Conservation (phyloP, 1,140 invertebrate genomes). For the Drosophila pseudoananassae region DNA sequence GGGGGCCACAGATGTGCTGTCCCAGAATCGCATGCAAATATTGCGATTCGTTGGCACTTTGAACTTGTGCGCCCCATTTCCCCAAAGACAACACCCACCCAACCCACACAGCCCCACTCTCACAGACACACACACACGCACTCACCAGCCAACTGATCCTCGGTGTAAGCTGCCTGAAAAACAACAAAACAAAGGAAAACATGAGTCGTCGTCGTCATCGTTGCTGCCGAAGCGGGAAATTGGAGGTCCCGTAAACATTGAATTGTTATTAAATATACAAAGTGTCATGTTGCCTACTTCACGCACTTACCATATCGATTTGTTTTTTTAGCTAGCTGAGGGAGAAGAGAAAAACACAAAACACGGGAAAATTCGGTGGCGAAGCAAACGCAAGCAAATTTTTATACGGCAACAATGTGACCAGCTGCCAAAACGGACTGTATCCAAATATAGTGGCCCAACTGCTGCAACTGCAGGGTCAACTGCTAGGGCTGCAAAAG, state of each 20-base stretch:
- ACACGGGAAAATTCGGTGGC: slow-evolving; percentile 59
- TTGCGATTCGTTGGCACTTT: slow-evolving; percentile 56
- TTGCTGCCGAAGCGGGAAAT: neutral
- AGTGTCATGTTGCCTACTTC: neutral
- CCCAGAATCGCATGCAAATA: slow-evolving; percentile 54
- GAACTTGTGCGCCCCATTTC: slow-evolving; percentile 47
- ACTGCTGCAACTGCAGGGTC: too few relatives aligned
- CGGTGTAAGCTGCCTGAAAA: slow-evolving; percentile 92
- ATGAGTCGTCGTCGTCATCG: slow-evolving; percentile 2
- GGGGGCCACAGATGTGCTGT: slow-evolving; percentile 8
- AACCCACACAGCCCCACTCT: slow-evolving; percentile 30
- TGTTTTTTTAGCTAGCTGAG: slow-evolving; percentile 40
- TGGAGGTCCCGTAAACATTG: neutral
- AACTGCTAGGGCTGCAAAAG: neutral
- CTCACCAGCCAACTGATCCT: slow-evolving; percentile 96
- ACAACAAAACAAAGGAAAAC: slow-evolving; percentile 16
- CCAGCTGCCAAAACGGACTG: neutral
- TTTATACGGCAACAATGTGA: slow-evolving; percentile 22
- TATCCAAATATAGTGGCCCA: neutral
- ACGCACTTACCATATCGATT: slow-evolving; percentile 71
- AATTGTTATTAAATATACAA: neutral
- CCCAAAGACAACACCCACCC: slow-evolving; percentile 18
- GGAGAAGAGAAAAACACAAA: slow-evolving; percentile 66
- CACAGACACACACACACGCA: slow-evolving; percentile 55
- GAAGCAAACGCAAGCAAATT: slow-evolving; percentile 45